These are phyloP conservation scores for Apoderus coryli DNA, from an alignment of 2,888 invertebrate species.

Conservation along the genomic window DNA sequence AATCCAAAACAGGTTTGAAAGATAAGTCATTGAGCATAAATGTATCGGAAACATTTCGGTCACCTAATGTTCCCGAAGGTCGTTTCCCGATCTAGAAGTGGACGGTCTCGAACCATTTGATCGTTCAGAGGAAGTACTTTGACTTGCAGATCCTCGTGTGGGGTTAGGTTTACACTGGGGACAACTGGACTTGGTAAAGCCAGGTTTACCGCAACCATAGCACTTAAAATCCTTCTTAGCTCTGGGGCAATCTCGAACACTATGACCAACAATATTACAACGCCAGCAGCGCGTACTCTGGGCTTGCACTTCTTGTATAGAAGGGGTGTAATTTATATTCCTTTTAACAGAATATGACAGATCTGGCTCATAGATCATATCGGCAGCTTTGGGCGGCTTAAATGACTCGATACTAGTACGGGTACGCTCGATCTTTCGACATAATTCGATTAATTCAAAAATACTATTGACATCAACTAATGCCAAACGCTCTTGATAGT, in stretches of 20 bases:
- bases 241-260: neutral
- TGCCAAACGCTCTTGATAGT: slow-evolving; percentile 9
- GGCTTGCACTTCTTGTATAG: slow-evolving; percentile 3
- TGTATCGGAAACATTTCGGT: too few relatives aligned
- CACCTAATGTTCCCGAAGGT: too few relatives aligned
- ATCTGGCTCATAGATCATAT: too few relatives aligned
- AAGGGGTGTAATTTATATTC: too few relatives aligned
- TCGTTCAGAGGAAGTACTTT: too few relatives aligned
- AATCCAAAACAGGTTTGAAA: too few relatives aligned
- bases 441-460: slow-evolving; percentile 5
- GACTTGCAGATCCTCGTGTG: too few relatives aligned
- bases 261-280: slow-evolving; percentile 3
- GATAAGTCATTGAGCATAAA: too few relatives aligned
- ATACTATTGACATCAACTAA: slow-evolving; percentile 2
- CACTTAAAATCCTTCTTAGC: slow-evolving; percentile 4
- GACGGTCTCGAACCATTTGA: neutral
- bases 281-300: slow-evolving; percentile 4
- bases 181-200: slow-evolving; percentile 6
- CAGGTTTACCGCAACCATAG: slow-evolving; percentile 6
- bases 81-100: neutral
- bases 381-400: slow-evolving; percentile 4
- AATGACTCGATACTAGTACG: neutral
- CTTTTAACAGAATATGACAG: too few relatives aligned
- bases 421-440: slow-evolving; percentile 6
- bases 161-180: slow-evolving; percentile 4